Percentiles rank a stretch among this genome's conserved stretches.
phyloP scores from a whole-genome alignment of 2,797 vertebrate genomes.

The Poecilia picta region DNA sequence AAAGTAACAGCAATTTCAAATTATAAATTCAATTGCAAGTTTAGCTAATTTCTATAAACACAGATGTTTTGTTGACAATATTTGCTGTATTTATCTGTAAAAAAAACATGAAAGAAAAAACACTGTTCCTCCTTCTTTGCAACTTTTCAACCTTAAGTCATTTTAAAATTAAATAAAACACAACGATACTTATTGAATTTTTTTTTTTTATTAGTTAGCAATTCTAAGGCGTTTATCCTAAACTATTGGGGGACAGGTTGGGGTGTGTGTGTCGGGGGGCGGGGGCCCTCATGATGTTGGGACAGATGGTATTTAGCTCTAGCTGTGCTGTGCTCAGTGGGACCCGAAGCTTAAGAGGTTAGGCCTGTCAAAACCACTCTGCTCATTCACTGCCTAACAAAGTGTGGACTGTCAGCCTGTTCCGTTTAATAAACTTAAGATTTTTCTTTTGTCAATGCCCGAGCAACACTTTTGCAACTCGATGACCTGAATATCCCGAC shows the following conservation, averaged over 20 bases:
- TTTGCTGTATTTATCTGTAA: constrained; percentile 2
- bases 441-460: constrained; percentile 78
- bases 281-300: constrained; percentile 84
- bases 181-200: constrained; percentile 19
- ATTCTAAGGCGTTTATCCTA: constrained; percentile 60
- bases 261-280: background rate
- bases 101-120: constrained; percentile 25
- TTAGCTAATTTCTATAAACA: constrained; percentile 7
- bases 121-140: background rate
- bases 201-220: constrained; percentile 46
- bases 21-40: background rate
- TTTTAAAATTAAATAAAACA: constrained; percentile 7
- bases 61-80: constrained; percentile 8
- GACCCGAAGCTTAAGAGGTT: constrained; percentile 95
- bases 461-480: constrained; percentile 76
- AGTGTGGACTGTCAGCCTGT: constrained; percentile 89
- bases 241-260: constrained; percentile 64
- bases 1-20: background rate
- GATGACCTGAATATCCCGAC: constrained; percentile 76
- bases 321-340: constrained; percentile 96
- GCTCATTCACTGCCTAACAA: constrained; percentile 95
- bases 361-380: constrained; percentile 98
- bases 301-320: constrained; percentile 98
- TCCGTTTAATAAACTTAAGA: constrained; percentile 91
- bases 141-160: constrained; percentile 19